A percentile compares a stretch with the other conserved stretches of the same genome.
Evolutionary conservation across 1,140 invertebrate genomes (phyloP).

Genomic region (Platorchestia sp.): DNA sequence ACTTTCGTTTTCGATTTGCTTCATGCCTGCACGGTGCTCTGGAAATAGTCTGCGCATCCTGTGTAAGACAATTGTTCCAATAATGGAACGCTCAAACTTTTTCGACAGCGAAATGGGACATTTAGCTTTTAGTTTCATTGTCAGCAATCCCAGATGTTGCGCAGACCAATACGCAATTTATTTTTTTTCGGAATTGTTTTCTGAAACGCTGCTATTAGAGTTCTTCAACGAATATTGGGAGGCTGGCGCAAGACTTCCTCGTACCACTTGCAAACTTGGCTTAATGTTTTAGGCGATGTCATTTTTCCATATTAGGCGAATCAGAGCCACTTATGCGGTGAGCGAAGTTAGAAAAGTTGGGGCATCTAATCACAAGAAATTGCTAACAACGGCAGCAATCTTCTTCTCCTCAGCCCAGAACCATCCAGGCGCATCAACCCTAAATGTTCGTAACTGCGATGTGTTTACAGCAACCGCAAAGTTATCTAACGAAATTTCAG

Average conservation of each 20-base stretch:
- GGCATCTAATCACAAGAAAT: constrained; percentile 16
- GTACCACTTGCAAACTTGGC: neutral
- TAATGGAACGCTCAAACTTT: too few relatives aligned
- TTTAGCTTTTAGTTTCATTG: neutral
- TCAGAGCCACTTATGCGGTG: constrained; percentile 13
- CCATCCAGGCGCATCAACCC: neutral
- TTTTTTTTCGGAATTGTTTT: neutral
- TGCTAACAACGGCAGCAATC: neutral
- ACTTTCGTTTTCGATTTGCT: too few relatives aligned
- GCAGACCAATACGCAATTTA: neutral
- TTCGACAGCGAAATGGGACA: neutral
- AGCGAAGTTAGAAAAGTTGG: neutral
- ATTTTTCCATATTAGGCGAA: constrained; percentile 22
- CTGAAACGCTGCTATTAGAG: neutral
- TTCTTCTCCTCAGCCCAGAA: neutral
- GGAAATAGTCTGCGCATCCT: neutral
- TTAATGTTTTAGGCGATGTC: neutral
- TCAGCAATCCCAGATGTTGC: neutral
- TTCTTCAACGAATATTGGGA: neutral
- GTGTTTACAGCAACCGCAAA: neutral
- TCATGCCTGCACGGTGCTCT: too few relatives aligned
- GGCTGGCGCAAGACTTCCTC: neutral
- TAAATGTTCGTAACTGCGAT: neutral
- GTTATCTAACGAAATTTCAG: neutral
- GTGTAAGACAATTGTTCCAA: neutral